Evolutionary conservation across 2,888 invertebrate genomes (phyloP).

Genomic region (Fragum sueziense): DNA sequence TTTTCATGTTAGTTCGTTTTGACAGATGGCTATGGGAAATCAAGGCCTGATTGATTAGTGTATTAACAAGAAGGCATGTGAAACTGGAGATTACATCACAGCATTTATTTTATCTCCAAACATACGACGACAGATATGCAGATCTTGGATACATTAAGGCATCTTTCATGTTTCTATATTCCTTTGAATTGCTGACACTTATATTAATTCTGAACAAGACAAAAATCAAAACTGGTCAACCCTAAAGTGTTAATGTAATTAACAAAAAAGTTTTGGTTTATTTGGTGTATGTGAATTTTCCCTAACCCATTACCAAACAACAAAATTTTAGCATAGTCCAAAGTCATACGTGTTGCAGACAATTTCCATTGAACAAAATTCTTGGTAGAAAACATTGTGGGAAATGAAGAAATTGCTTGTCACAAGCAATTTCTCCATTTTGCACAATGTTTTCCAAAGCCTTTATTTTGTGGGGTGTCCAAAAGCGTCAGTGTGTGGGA

Average conservation of each 20-base stretch:
- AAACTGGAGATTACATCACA: constrained; percentile 3
- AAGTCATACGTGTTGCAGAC: no score
- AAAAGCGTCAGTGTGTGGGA: no score
- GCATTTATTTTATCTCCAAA: constrained; percentile 2
- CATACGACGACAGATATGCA: neutral
- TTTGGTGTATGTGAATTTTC: no score
- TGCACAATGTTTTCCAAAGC: neutral
- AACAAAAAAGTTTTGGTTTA: no score
- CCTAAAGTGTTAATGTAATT: no score
- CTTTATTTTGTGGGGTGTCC: no score
- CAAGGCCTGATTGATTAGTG: constrained; percentile 12
- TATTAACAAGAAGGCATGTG: constrained; percentile 16
- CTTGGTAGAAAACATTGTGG: constrained; percentile 4
- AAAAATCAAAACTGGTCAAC: no score
- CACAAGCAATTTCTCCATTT: neutral
- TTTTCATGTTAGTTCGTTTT: constrained; percentile 13
- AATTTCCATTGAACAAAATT: no score
- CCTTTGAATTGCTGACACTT: neutral
- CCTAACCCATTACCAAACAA: no score
- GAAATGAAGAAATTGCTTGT: neutral
- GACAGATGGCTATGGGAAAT: constrained; percentile 16
- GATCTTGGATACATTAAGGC: neutral
- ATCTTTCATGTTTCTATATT: neutral
- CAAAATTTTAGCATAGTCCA: no score
- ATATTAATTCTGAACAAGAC: neutral